Evolutionary conservation across 2,113 vertebrate species (phyloP).

Genomic region (Seriola dumerili): DNA sequence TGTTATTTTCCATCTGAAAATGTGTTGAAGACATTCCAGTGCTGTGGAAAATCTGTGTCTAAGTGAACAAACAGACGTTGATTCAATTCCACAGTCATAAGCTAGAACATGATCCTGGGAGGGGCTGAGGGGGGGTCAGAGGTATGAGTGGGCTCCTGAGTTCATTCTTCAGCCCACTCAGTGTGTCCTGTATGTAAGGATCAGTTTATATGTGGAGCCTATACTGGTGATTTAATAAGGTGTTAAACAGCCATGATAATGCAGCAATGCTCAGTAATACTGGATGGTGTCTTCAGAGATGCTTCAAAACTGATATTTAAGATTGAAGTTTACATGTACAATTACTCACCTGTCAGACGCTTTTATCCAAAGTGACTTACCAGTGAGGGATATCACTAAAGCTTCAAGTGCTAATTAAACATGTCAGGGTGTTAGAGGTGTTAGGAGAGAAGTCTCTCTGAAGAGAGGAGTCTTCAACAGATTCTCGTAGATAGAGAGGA

Average conservation of each 20-base stretch:
- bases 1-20: conserved; percentile 51
- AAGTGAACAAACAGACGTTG: conserved; percentile 54
- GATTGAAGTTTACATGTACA: too few relatives aligned
- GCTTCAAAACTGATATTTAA: too few relatives aligned
- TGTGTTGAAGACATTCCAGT: conserved; percentile 25
- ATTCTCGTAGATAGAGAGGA: too few relatives aligned
- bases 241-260: background rate
- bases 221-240: background rate
- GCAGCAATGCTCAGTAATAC: too few relatives aligned
- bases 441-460: too few relatives aligned
- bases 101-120: conserved; percentile 40
- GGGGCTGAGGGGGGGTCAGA: conserved; percentile 1
- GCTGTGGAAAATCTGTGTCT: conserved; percentile 49
- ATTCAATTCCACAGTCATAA: conserved; percentile 43
- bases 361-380: too few relatives aligned
- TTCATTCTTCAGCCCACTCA: conserved; percentile 13
- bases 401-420: too few relatives aligned
- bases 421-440: too few relatives aligned
- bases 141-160: conserved; percentile 12
- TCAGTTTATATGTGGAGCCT: background rate
- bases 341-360: too few relatives aligned
- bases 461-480: too few relatives aligned
- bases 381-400: too few relatives aligned
- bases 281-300: too few relatives aligned
- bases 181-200: background rate